These are phyloP conservation scores for Stomatorhinus walkeri DNA, from an alignment of 2,797 vertebrate species.

Conservation along the genomic window DNA sequence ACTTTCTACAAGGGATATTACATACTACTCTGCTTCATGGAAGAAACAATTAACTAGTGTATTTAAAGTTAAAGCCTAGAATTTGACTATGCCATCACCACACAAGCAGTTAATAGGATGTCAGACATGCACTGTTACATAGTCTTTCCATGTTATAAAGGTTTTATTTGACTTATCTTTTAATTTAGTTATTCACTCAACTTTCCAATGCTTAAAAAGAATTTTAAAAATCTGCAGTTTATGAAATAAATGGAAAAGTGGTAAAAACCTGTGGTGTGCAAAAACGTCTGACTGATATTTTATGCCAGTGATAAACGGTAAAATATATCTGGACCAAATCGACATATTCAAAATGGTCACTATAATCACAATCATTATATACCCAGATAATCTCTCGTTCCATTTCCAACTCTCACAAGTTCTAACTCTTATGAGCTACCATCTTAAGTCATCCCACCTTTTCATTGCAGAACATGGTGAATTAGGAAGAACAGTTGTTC, in stretches of 20 bases:
- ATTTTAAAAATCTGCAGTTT: background rate
- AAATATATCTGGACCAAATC: background rate
- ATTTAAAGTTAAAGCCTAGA: background rate
- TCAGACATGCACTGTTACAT: background rate
- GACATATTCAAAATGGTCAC: background rate
- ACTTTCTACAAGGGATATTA: background rate
- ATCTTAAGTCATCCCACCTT: background rate
- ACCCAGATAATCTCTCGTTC: background rate
- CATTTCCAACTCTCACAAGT: slow-evolving; percentile 11
- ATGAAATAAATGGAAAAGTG: background rate
- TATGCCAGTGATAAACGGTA: background rate
- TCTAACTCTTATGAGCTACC: slow-evolving; percentile 15
- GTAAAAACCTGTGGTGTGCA: background rate
- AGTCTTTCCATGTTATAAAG: background rate
- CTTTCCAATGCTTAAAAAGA: background rate
- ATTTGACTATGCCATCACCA: background rate
- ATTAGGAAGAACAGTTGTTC: slow-evolving; percentile 46
- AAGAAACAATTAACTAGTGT: background rate
- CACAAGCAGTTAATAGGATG: background rate
- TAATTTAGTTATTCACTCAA: background rate
- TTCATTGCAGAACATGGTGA: slow-evolving; percentile 34
- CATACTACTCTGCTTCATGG: background rate
- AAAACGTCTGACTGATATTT: background rate
- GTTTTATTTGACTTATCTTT: background rate
- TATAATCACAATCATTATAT: background rate